Conservation (phyloP, 2,888 invertebrate species). For the Brenthis daphne region DNA sequence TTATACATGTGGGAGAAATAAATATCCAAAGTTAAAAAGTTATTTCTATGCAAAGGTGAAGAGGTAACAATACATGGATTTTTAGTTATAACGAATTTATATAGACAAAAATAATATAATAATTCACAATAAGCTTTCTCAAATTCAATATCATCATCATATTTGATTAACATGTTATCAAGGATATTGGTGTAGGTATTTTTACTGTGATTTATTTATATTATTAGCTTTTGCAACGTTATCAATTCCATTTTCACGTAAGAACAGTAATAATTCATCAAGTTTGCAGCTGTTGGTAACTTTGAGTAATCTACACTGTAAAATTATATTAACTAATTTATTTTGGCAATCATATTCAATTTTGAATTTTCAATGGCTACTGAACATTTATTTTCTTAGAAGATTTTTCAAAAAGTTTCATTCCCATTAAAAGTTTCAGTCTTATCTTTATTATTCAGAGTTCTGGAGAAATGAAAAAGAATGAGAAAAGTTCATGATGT, state of each 20-base stretch:
- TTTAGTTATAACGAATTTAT: too few relatives aligned
- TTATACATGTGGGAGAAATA: too few relatives aligned
- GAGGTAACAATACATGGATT: too few relatives aligned
- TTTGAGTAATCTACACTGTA: conserved; percentile 13
- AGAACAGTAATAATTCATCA: conserved; percentile 2
- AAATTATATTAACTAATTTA: conserved; percentile 14
- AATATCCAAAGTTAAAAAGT: too few relatives aligned
- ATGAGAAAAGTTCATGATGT: conserved; percentile 22
- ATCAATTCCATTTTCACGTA: not conserved
- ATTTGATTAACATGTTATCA: too few relatives aligned
- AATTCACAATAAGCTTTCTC: too few relatives aligned
- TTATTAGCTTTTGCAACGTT: too few relatives aligned
- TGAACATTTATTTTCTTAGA: conserved; percentile 8
- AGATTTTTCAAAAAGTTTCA: conserved; percentile 6
- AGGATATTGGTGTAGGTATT: too few relatives aligned
- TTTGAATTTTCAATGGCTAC: conserved; percentile 1
- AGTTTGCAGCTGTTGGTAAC: conserved; percentile 2
- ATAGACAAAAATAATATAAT: too few relatives aligned
- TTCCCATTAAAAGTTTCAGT: conserved; percentile 14
- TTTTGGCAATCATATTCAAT: not conserved
- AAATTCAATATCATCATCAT: too few relatives aligned
- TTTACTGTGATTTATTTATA: too few relatives aligned
- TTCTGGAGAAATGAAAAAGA: conserved; percentile 22
- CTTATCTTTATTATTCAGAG: conserved; percentile 20
- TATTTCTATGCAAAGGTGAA: too few relatives aligned